These are phyloP conservation scores for Dascillus cervinus DNA, from an alignment of 2,888 invertebrate species.

Conservation along the genomic window DNA sequence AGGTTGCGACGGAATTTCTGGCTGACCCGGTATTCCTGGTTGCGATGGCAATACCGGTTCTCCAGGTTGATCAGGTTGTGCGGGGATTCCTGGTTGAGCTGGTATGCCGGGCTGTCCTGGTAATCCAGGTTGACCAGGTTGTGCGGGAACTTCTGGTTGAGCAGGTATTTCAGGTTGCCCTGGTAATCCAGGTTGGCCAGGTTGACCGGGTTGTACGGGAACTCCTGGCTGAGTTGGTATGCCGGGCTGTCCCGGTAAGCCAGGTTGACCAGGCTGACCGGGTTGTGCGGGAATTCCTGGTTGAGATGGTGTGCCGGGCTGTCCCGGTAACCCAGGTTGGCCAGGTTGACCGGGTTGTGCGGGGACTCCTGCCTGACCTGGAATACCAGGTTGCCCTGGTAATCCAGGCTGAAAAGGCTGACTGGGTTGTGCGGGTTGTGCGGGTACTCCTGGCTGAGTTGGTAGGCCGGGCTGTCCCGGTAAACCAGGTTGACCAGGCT, in stretches of 20 bases:
- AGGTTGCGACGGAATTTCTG: conserved; percentile 9
- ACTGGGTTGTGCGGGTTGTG: conserved; percentile 5
- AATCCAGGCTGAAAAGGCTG: conserved; percentile 9
- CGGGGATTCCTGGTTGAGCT: too few relatives aligned
- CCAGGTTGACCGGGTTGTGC: conserved; percentile 15
- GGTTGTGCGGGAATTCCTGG: too few relatives aligned
- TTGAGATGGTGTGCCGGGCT: too few relatives aligned
- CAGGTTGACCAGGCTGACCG: conserved; percentile 16
- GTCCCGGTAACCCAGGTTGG: conserved; percentile 13
- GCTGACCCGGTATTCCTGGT: conserved; percentile 9
- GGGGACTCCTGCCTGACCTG: conserved; percentile 25
- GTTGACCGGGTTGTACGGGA: conserved; percentile 8
- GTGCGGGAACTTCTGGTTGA: too few relatives aligned
- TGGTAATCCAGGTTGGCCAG: conserved; percentile 9
- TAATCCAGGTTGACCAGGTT: conserved; percentile 11
- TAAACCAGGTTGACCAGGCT: conserved; percentile 11
- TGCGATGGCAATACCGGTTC: conserved; percentile 9
- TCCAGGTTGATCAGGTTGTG: conserved; percentile 12
- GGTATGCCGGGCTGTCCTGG: conserved; percentile 11
- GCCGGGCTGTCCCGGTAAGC: conserved; percentile 1
- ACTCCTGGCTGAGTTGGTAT: conserved; percentile 10
- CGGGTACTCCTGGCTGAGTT: conserved; percentile 13
- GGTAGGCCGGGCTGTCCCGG: conserved; percentile 9
- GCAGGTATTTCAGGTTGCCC: conserved; percentile 16
- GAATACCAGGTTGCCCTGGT: conserved; percentile 11